Evolutionary conservation across 1,140 invertebrate genomes (phyloP), one percentile per base, ranked within the genome.

Genomic region (Drosophila athabasca): DNA sequence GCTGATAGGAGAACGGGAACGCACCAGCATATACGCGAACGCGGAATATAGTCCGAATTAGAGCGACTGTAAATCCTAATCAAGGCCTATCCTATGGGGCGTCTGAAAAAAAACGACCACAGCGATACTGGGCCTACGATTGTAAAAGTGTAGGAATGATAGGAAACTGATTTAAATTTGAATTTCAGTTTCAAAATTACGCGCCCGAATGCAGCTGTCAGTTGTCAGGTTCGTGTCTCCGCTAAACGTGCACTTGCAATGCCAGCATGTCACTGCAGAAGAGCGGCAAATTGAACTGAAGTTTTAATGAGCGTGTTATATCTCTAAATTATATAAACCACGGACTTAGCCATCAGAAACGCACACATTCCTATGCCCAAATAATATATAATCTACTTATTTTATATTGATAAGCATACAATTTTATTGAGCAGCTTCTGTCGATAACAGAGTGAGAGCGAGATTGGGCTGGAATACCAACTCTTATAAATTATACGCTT

Each of bases 311-410:
- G 35, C 3, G 35, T 39, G 11, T 39, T 13, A 39, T 39, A 39
- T 39, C 35, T 11, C 35, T 4, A 4, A 39, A 5, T 13, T 11
- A 39, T 39, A 39, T 39, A 39, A 5, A 39, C 35, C 11, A 5
- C 4, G 35, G 35, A 39, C 35, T 39, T 39, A 2, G 11, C 35
- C 13, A 35, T 19, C 7, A 31, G 2, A 31, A 8, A 9, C 0
- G 24, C 3, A 19, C 22, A 9, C 31, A 15, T 6, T 26, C 22
- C 0, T 19, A 19, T 19, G 13, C 1, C 6, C 29, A 29, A 68
- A 66, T 66, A 66, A 64, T 62, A 31, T 29, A 17, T 41, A 48
- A 68, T 67, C 61, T 45, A 53, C 31, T 29, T 41, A 66, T 46
- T 15, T 22, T n/a, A 9, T 24, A 41, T 68, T 55, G 50, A 55